Conservation (phyloP, 2,113 vertebrate species). For the Anhinga anhinga region DNA sequence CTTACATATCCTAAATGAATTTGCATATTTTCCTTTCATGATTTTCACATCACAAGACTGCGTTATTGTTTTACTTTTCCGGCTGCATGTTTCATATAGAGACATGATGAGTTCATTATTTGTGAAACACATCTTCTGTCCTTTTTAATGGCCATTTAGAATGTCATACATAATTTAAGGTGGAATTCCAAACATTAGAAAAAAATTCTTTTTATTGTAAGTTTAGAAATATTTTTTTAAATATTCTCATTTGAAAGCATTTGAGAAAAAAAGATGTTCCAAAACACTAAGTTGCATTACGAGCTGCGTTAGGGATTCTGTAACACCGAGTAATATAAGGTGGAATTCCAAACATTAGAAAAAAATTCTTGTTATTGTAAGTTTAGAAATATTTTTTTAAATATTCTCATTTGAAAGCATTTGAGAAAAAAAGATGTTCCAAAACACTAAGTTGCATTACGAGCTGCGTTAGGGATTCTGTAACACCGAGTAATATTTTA, state of each 20-base stretch:
- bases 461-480: background rate
- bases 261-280: too few relatives aligned
- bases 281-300: background rate
- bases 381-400: background rate
- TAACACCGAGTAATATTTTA: background rate
- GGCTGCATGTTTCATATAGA: background rate
- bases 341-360: background rate
- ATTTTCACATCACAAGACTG: background rate
- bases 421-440: too few relatives aligned
- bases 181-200: background rate
- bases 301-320: background rate
- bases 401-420: background rate
- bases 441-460: background rate
- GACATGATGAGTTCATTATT: background rate
- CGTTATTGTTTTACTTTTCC: background rate
- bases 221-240: background rate
- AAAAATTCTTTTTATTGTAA: background rate
- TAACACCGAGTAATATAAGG: background rate
- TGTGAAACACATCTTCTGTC: background rate
- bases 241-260: background rate
- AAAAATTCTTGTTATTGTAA: background rate
- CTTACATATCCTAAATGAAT: background rate
- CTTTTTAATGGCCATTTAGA: background rate
- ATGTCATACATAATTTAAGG: background rate
- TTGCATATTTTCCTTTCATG: background rate